Evolutionary conservation across 92 coral and sea anemone genomes (phyloP), one percentile per base, ranked within the genome.

Genomic region (Isaurus tuberculatus): DNA sequence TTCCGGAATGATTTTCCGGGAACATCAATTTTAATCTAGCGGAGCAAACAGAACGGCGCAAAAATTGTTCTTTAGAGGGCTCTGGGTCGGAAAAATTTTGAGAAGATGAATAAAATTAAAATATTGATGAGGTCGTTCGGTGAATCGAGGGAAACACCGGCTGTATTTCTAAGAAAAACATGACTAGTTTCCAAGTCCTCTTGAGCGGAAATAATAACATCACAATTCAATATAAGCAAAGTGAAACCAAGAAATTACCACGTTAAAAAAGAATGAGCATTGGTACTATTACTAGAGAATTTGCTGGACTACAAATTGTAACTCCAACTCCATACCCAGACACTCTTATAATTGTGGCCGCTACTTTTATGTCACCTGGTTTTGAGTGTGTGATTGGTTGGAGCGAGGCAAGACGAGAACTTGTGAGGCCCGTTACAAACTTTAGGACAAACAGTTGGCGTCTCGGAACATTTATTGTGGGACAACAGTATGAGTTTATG

Each of bases 351-450:
- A 31, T 53, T 17, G 58, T 32, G 11, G 48, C 80, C 19, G 20
- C 67, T 25, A 53, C 80, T 11, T 74, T 74, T 19, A 74, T 74
- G 80, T 74, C 80, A 2, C 51, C 28, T 53, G 48, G 44, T 31
- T 74, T 53, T 74, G 80, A n/a, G n/a, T n/a, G n/a, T n/a, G n/a
- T n/a, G n/a, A n/a, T n/a, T n/a, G n/a, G n/a, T n/a, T n/a, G n/a
- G 80, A 74, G 80, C 32, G 67, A 53, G 30, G 80, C 67, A 31
- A 30, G 80, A 74, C 49, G 53, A 37, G n/a, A n/a, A n/a, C n/a
- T n/a, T n/a, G n/a, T n/a, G n/a, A n/a, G n/a, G n/a, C n/a, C n/a
- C n/a, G n/a, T 74, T 14, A 74, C 80, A 53, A 53, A 74, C 46
- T 74, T 74, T 26, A 17, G 9, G 48, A 31, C 66, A 14, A 74